A percentile compares a stretch with the other conserved stretches of the same genome.
These are phyloP conservation scores for Henricia sp. DNA, from an alignment of 53 echinoderm and acorn worm species.

Conservation along the genomic window DNA sequence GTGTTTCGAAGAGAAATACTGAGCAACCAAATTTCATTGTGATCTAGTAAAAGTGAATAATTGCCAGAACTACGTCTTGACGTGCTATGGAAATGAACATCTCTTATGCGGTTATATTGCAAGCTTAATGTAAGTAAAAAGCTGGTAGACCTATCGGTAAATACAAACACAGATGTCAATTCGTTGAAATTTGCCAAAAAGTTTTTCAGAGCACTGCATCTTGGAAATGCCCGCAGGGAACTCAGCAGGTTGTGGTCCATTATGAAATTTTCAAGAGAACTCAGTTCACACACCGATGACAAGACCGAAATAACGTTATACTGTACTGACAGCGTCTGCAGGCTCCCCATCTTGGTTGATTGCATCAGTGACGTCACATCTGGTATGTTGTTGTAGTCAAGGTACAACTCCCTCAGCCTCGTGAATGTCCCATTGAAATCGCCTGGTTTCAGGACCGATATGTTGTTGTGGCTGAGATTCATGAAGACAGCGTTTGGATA, in stretches of 20 bases:
- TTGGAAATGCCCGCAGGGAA: neutral
- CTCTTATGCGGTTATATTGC: neutral
- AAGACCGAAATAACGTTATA: conserved; percentile 3
- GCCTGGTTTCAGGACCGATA: neutral
- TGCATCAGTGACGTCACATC: conserved; percentile 20
- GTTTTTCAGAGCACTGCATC: neutral
- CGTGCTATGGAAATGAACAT: neutral
- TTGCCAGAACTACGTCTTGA: neutral
- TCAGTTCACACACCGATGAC: neutral
- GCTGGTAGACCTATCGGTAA: neutral
- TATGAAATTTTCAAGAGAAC: neutral
- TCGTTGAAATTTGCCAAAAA: conserved; percentile 8
- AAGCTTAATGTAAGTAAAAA: neutral
- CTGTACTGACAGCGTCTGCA: neutral
- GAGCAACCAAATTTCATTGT: neutral
- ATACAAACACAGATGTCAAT: neutral
- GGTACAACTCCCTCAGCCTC: conserved; percentile 4
- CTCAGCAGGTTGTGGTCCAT: conserved; percentile 4
- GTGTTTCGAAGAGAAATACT: neutral
- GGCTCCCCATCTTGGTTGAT: neutral
- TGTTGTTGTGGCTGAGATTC: conserved; percentile 48
- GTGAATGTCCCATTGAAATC: conserved; percentile 21
- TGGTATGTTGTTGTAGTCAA: conserved; percentile 18
- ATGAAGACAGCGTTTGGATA: conserved; percentile 43
- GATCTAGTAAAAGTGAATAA: neutral